Evolutionary conservation across 2,797 vertebrate species (phyloP).

Genomic region (Acropternis orthonyx): DNA sequence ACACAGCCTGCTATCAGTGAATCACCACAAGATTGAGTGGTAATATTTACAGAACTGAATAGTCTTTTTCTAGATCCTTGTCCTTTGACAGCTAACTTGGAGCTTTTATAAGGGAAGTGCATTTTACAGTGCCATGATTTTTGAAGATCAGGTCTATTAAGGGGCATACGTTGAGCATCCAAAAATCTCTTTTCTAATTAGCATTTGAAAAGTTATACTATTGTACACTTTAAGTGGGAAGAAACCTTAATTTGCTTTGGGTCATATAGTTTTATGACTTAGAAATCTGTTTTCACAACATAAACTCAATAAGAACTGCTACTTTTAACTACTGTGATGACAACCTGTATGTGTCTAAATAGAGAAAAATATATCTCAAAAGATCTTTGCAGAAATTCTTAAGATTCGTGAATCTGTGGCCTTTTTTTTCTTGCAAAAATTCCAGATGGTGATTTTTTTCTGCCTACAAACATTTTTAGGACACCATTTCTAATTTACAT

Average conservation of each 20-base stretch:
- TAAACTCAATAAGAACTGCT: background rate
- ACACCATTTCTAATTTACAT: background rate
- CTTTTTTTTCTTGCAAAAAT: background rate
- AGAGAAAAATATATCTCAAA: background rate
- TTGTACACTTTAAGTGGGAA: background rate
- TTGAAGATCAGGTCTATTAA: background rate
- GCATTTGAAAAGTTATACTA: background rate
- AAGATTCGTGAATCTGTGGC: background rate
- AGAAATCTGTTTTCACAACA: background rate
- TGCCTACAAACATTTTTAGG: background rate
- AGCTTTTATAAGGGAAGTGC: background rate
- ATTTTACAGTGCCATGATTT: background rate
- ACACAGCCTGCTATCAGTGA: background rate
- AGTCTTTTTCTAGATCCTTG: background rate
- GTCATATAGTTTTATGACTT: background rate
- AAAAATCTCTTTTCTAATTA: background rate
- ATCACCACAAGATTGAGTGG: background rate
- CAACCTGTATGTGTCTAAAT: background rate
- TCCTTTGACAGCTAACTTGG: background rate
- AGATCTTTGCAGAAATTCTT: background rate
- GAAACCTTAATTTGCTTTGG: background rate
- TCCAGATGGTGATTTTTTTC: background rate
- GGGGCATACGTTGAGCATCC: accelerated
- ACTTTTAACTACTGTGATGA: background rate
- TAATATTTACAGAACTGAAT: background rate